Percentiles rank a stretch among this genome's conserved stretches.
Evolutionary conservation across 2,113 vertebrate species (phyloP).

Genomic region (Pomatorhinus ruficollis): DNA sequence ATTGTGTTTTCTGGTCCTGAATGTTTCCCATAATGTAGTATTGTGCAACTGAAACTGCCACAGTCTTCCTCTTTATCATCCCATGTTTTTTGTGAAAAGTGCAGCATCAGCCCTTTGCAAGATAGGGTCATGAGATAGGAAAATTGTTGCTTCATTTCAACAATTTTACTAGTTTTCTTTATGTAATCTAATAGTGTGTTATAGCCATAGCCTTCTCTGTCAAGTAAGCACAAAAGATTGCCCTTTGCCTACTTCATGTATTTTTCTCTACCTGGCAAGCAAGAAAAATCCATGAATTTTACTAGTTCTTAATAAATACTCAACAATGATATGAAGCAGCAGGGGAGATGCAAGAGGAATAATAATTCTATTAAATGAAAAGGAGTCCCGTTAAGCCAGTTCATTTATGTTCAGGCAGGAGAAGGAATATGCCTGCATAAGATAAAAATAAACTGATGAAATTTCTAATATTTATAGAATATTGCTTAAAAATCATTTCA

Average conservation of each 20-base stretch:
- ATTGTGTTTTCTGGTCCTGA: background rate
- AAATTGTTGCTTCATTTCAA: conserved; percentile 39
- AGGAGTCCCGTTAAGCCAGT: conserved; percentile 41
- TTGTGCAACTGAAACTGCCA: background rate
- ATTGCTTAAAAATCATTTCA: conserved; percentile 61
- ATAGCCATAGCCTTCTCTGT: conserved; percentile 40
- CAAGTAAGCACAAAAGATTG: conserved; percentile 64
- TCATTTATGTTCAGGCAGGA: conserved; percentile 70
- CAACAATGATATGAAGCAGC: conserved; percentile 68
- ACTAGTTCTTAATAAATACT: conserved; percentile 70
- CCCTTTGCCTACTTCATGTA: conserved; percentile 41
- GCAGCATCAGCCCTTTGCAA: background rate
- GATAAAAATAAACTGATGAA: conserved; percentile 73
- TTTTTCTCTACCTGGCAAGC: conserved; percentile 61
- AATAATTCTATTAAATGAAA: conserved; percentile 76
- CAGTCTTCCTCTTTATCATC: background rate
- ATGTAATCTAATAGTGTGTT: conserved; percentile 37
- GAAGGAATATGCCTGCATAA: conserved; percentile 62
- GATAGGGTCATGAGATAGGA: background rate
- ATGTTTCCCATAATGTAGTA: background rate
- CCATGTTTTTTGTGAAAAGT: background rate
- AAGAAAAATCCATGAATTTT: conserved; percentile 67
- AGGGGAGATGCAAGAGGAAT: conserved; percentile 72
- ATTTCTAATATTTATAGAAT: conserved; percentile 62
- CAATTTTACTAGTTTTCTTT: conserved; percentile 47